Percentiles rank a stretch among this genome's conserved stretches.
Evolutionary conservation across 2,113 vertebrate genomes (phyloP).

Genomic region (Bos javanicus): DNA sequence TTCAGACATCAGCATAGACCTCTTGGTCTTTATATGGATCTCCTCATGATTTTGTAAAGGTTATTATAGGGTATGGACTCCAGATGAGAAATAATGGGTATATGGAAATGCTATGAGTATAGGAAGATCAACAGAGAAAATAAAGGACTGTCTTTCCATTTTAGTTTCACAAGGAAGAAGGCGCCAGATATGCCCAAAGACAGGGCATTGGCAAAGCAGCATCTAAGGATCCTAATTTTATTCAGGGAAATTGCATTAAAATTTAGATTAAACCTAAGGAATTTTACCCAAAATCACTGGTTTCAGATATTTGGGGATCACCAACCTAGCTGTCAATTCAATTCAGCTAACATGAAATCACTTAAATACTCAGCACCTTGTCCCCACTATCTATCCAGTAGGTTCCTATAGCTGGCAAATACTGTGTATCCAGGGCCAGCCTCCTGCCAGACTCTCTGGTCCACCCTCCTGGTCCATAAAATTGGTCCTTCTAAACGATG

Average conservation of each 20-base stretch:
- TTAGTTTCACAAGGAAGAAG: slow-evolving; percentile 24
- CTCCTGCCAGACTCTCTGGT: background rate
- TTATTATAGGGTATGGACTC: background rate
- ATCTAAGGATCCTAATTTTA: background rate
- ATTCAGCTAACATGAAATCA: background rate
- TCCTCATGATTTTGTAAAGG: background rate
- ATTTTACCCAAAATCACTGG: background rate
- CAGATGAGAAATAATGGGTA: background rate
- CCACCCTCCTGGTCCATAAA: background rate
- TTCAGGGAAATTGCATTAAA: background rate
- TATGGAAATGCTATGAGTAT: background rate
- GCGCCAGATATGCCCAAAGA: background rate
- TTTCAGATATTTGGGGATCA: slow-evolving; percentile 12
- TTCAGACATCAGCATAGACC: background rate
- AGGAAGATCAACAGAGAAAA: background rate
- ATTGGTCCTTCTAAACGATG: background rate
- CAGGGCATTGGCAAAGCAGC: background rate
- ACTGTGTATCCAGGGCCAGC: background rate
- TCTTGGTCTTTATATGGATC: background rate
- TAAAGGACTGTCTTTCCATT: slow-evolving; percentile 2
- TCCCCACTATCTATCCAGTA: background rate
- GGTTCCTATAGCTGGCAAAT: background rate
- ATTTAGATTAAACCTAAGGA: slow-evolving; percentile 6
- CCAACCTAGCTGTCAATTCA: background rate
- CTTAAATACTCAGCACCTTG: background rate